These are phyloP conservation scores for Drosophila merina DNA, from an alignment of 2,888 invertebrate species.

Conservation along the genomic window DNA sequence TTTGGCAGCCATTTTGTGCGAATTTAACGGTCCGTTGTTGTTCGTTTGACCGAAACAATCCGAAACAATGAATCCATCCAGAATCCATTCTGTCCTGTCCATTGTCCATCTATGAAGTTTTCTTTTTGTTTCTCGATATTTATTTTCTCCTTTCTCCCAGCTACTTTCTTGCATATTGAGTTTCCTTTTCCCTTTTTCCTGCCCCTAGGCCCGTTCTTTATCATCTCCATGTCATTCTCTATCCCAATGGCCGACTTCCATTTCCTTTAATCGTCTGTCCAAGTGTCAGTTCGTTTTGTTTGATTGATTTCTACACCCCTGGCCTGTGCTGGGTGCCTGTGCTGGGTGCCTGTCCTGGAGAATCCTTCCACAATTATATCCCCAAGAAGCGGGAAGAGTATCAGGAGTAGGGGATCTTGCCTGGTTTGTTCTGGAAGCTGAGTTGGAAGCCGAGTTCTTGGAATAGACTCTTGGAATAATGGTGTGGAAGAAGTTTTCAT, in stretches of 20 bases:
- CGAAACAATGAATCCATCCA: constrained; percentile 21
- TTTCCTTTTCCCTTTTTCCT: constrained; percentile 4
- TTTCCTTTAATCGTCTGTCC: constrained; percentile 71
- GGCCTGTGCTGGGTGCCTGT: background rate
- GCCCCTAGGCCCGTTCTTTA: too few species aligned
- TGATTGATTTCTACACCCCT: constrained; percentile 68
- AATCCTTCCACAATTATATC: background rate
- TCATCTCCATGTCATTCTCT: background rate
- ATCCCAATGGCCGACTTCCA: constrained; percentile 13
- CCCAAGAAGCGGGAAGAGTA: background rate
- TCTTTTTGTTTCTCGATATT: constrained; percentile 8
- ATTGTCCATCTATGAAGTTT: constrained; percentile 12
- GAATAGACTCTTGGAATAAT: too few species aligned
- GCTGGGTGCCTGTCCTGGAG: background rate
- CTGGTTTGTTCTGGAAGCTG: too few species aligned
- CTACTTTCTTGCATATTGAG: constrained; percentile 33
- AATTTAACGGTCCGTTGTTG: constrained; percentile 74
- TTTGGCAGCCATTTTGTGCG: constrained; percentile 10
- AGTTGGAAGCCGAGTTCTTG: too few species aligned
- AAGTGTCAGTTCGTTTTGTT: constrained; percentile 76
- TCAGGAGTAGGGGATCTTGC: background rate
- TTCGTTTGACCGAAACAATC: constrained; percentile 70
- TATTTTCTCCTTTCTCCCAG: background rate
- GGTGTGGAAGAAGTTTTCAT: too few species aligned
- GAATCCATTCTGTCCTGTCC: constrained; percentile 25